Evolutionary conservation across 2,888 invertebrate genomes (phyloP).

Genomic region (Craniophora ligustri): DNA sequence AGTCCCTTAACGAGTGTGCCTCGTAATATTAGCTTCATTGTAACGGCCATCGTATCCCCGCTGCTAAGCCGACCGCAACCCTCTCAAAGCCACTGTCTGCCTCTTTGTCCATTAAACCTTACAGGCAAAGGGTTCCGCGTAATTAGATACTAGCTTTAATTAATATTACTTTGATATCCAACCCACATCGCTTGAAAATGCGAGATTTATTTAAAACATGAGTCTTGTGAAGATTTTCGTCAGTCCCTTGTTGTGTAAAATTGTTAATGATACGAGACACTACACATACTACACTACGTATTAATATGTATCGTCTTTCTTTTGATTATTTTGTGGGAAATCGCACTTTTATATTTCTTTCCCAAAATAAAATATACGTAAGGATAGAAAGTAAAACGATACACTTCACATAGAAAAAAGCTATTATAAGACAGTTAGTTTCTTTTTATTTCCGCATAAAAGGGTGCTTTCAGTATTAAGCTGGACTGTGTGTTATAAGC

Average conservation of each 20-base stretch:
- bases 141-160: constrained; percentile 47
- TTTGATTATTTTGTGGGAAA: no score
- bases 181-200: constrained; percentile 27
- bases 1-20: background rate
- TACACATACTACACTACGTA: background rate
- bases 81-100: constrained; percentile 19
- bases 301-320: no score
- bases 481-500: no score
- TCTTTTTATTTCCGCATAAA: no score
- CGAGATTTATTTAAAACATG: constrained; percentile 9
- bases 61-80: constrained; percentile 29
- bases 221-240: constrained; percentile 1
- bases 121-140: constrained; percentile 34
- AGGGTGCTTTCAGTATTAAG: no score
- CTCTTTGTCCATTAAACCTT: constrained; percentile 38
- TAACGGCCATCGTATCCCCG: constrained; percentile 9
- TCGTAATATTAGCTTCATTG: background rate
- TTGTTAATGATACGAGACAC: background rate
- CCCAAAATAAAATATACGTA: no score
- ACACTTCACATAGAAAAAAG: no score
- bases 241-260: constrained; percentile 1
- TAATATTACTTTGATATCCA: constrained; percentile 46
- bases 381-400: no score
- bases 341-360: no score
- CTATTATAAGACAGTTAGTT: no score